Percentiles rank a stretch among this genome's conserved stretches.
phyloP scores from a whole-genome alignment of 2,113 vertebrate genomes.

The Rhombomys opimus region DNA sequence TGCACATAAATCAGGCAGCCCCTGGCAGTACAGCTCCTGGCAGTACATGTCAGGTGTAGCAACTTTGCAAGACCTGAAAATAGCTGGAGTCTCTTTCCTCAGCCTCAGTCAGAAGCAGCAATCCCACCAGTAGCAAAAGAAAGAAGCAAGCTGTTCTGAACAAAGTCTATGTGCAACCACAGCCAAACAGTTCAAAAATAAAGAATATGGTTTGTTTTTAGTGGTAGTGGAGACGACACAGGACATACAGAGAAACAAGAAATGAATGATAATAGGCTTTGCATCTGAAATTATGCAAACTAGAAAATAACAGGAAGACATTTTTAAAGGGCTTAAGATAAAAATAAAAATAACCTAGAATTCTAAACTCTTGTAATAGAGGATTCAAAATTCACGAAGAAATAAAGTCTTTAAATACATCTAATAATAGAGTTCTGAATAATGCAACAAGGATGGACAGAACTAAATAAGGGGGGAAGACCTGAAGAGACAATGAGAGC shows the following conservation, averaged over 20 bases:
- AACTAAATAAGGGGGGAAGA: not conserved
- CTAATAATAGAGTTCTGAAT: constrained; percentile 44
- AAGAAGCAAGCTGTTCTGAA: not conserved
- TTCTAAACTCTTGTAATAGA: not conserved
- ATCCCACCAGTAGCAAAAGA: not conserved
- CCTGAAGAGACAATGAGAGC: not conserved
- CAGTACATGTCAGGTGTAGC: constrained; percentile 20
- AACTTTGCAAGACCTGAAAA: constrained; percentile 35
- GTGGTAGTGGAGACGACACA: not conserved
- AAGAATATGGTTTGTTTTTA: not conserved
- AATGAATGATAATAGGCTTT: constrained; percentile 10
- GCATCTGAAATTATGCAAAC: constrained; percentile 41
- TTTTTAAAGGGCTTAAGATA: constrained; percentile 39
- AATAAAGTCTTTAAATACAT: constrained; percentile 22
- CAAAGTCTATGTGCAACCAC: not conserved
- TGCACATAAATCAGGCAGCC: constrained; percentile 70
- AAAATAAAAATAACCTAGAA: constrained; percentile 52
- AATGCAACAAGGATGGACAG: constrained; percentile 48
- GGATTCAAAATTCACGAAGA: constrained; percentile 29
- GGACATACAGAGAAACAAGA: constrained; percentile 21
- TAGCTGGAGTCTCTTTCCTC: constrained; percentile 2
- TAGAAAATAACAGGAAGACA: constrained; percentile 13
- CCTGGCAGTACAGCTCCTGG: constrained; percentile 30
- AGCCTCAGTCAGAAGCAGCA: not conserved
- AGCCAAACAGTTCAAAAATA: constrained; percentile 46